A percentile compares a stretch with the other conserved stretches of the same genome.
Conservation (phyloP, 2,797 vertebrate species). For the Lithobates pipiens region DNA sequence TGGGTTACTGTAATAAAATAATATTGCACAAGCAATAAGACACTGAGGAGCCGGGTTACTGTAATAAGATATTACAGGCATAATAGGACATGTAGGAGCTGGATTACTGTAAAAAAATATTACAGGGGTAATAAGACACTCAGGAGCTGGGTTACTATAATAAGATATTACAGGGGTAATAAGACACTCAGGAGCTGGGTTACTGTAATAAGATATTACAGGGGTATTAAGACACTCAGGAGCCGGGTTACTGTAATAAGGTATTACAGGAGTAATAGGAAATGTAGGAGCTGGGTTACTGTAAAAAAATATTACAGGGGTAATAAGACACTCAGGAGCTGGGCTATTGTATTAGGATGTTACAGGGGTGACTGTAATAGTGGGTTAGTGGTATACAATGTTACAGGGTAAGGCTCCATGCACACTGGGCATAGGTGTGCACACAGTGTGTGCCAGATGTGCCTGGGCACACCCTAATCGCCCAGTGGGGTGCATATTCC, state of each 20-base stretch:
- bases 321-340: slow-evolving; percentile 28
- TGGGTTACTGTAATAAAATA: not conserved
- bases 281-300: not conserved
- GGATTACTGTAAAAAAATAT: slow-evolving; percentile 30
- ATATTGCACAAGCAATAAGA: not conserved
- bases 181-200: slow-evolving; percentile 15
- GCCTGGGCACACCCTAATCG: no score
- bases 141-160: slow-evolving; percentile 27
- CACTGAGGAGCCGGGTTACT: no score
- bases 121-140: not conserved
- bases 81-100: not conserved
- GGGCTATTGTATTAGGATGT: slow-evolving; percentile 9
- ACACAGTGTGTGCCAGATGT: no score
- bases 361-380: no score
- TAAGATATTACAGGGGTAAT: slow-evolving; percentile 31
- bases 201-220: slow-evolving; percentile 31
- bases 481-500: no score
- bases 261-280: slow-evolving; percentile 20
- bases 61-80: not conserved
- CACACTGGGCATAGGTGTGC: no score
- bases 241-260: slow-evolving; percentile 9
- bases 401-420: not conserved
- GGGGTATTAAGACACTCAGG: slow-evolving; percentile 17
- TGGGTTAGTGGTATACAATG: not conserved
- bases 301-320: not conserved